Conservation (phyloP, 2,888 invertebrate genomes). For the Eristalis pertinax region DNA sequence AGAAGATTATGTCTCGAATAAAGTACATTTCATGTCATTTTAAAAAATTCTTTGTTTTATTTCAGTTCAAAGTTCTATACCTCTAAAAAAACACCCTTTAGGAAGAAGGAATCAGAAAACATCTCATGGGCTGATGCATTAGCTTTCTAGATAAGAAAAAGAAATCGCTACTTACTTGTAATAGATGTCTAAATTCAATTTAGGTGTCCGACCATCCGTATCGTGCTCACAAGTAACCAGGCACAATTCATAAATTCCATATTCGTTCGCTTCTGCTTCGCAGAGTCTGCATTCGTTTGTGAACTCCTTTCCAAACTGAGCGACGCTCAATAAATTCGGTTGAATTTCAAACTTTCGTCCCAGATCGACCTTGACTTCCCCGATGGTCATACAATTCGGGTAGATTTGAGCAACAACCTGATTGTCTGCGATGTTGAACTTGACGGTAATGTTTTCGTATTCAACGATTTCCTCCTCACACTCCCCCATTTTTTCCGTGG, state of each 20-base stretch:
- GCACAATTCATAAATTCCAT: slow-evolving; percentile 79
- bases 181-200: slow-evolving; percentile 79
- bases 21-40: no score
- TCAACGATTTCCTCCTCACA: slow-evolving; percentile 73
- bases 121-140: no score
- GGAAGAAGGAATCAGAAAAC: no score
- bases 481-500: slow-evolving; percentile 12
- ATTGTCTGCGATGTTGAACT: slow-evolving; percentile 78
- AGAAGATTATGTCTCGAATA: no score
- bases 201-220: slow-evolving; percentile 50
- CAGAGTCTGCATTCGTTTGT: slow-evolving; percentile 76
- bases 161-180: slow-evolving; percentile 77
- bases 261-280: slow-evolving; percentile 77
- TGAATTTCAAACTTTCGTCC: slow-evolving; percentile 84
- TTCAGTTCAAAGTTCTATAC: no score
- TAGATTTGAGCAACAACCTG: slow-evolving; percentile 80
- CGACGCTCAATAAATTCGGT: slow-evolving; percentile 82
- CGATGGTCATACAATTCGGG: slow-evolving; percentile 82
- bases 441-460: slow-evolving; percentile 80
- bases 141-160: neutral
- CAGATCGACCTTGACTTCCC: slow-evolving; percentile 85
- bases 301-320: slow-evolving; percentile 81
- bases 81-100: no score
- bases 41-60: no score
- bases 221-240: slow-evolving; percentile 73